Evolutionary conservation across 2,888 invertebrate genomes (phyloP), one percentile per base, ranked within the genome.

Genomic region (Agrenia bidenticulata): DNA sequence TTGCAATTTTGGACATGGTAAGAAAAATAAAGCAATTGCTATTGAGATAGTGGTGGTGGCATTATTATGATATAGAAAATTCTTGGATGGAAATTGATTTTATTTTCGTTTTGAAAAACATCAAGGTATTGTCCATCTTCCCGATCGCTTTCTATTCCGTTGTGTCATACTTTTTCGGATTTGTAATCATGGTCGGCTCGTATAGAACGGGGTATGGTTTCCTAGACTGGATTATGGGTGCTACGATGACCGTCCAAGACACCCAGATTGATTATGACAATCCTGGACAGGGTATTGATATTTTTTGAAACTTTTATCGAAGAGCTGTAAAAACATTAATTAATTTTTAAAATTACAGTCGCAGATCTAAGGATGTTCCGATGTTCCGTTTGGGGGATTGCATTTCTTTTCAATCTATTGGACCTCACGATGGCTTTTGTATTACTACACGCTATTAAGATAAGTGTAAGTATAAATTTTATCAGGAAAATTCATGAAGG

Each of bases 301-400:
- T n/a, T n/a, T n/a, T n/a, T n/a, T n/a, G n/a, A n/a, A n/a, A n/a
- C 7, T 11, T 9, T 13, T 13, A 50, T 17, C 11, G 32, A 49
- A 41, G 1, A 15, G 21, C 2, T 15, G n/a, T n/a, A n/a, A n/a
- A n/a, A n/a, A 45, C 7, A 13, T 26, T 11, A 13, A 17, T 53
- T 17, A 55, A 27, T 17, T 54, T 42, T 54, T 56, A 21, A 13
- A 4, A 19, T 27, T 51, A n/a, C 15, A 64, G 65, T 56, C 32
- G 65, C 65, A 1, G 68, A 69, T 26, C 23, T 69, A 5, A 17
- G 68, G 1, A 63, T 65, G 65, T 69, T 65, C 49, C 65, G 65
- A 37, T 69, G 65, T 37, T 58, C 68, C 11, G 68, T 69, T 13
- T 69, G 68, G 68, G 68, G 68, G n/a, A 69, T 69, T n/a, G 53